phyloP scores from a whole-genome alignment of 2,888 invertebrate genomes.

The Crematogaster levior region DNA sequence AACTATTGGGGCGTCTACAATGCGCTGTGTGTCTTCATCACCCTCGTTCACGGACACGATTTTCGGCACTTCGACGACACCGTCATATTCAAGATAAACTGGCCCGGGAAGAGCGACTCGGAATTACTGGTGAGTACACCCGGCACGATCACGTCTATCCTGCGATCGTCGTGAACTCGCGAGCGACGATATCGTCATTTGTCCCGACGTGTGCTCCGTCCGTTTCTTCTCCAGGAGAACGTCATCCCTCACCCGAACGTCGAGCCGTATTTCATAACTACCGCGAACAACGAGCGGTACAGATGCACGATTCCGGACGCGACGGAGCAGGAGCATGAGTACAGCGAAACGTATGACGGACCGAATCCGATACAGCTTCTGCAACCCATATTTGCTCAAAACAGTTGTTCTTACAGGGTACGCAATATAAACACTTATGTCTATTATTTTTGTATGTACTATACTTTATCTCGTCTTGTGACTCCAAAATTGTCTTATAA shows the following conservation, averaged over 20 bases:
- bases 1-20: slow-evolving; percentile 46
- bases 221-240: slow-evolving; percentile 76
- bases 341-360: slow-evolving; percentile 89
- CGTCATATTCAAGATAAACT: slow-evolving; percentile 92
- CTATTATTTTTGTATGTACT: too few species aligned
- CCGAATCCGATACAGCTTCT: slow-evolving; percentile 93
- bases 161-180: neutral
- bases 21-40: slow-evolving; percentile 59
- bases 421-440: too few species aligned
- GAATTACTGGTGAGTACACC: slow-evolving; percentile 84
- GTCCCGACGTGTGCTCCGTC: neutral
- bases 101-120: slow-evolving; percentile 88
- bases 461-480: too few species aligned
- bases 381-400: slow-evolving; percentile 91
- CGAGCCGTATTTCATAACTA: slow-evolving; percentile 90
- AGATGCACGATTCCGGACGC: slow-evolving; percentile 92
- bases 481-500: too few species aligned
- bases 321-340: slow-evolving; percentile 86
- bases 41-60: slow-evolving; percentile 86
- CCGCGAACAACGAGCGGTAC: slow-evolving; percentile 93
- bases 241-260: slow-evolving; percentile 82
- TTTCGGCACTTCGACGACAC: slow-evolving; percentile 94
- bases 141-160: neutral
- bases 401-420: slow-evolving; percentile 93
- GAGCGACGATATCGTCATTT: neutral